These are phyloP conservation scores for Drosophila kurseongensis DNA, from an alignment of 1,140 invertebrate species.

Conservation along the genomic window DNA sequence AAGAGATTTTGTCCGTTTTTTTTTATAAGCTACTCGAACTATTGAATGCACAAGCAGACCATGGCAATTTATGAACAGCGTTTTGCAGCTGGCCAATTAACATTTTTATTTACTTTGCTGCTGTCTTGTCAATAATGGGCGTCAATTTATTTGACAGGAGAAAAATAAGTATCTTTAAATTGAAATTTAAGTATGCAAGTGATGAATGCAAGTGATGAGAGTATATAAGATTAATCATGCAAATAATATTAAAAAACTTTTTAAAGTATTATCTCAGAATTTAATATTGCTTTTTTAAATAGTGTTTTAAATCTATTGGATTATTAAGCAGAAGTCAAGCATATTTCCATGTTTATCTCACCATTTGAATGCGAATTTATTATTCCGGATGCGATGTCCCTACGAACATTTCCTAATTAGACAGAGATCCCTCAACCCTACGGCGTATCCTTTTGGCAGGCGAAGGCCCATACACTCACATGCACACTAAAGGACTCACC, in stretches of 20 bases:
- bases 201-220: too few relatives aligned
- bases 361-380: slow-evolving; percentile 22
- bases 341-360: not conserved
- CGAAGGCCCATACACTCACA: slow-evolving; percentile 3
- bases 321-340: not conserved
- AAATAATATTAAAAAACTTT: too few relatives aligned
- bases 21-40: not conserved
- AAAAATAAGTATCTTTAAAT: not conserved
- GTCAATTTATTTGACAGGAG: not conserved
- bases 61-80: slow-evolving; percentile 12
- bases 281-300: too few relatives aligned
- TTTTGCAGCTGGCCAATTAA: slow-evolving; percentile 24
- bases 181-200: not conserved
- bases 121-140: slow-evolving; percentile 10
- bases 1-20: slow-evolving; percentile 22
- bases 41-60: slow-evolving; percentile 11
- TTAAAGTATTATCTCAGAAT: too few relatives aligned
- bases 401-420: slow-evolving; percentile 36
- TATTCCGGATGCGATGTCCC: slow-evolving; percentile 13
- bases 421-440: slow-evolving; percentile 29
- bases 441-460: slow-evolving; percentile 22
- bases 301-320: not conserved
- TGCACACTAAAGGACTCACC: not conserved
- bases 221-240: too few relatives aligned
- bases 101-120: slow-evolving; percentile 31